A percentile compares a stretch with the other conserved stretches of the same genome.
These are phyloP conservation scores for Littorina saxatilis DNA, from an alignment of 1,140 invertebrate species.

Conservation along the genomic window DNA sequence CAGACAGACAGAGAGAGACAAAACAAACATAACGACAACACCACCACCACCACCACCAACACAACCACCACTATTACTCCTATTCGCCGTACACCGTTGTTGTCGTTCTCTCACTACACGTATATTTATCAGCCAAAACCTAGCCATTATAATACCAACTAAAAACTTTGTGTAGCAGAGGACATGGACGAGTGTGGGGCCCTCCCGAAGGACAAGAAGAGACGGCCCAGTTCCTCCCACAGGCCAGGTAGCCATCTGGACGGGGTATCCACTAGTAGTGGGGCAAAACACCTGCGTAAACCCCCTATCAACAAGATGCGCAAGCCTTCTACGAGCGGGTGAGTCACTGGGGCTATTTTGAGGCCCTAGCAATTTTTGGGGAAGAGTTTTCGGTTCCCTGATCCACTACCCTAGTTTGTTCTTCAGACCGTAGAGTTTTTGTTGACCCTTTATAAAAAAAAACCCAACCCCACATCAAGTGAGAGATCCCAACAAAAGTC, in stretches of 20 bases:
- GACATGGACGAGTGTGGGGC: constrained; percentile 1
- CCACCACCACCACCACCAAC: too few relatives aligned
- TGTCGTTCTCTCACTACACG: too few relatives aligned
- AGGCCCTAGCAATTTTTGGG: not conserved
- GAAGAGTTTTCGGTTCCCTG: not conserved
- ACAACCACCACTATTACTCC: not conserved
- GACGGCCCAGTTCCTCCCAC: constrained; percentile 9
- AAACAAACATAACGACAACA: not conserved
- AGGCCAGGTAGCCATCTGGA: not conserved
- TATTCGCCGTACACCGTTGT: not conserved
- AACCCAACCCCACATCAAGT: too few relatives aligned
- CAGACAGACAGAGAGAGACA: not conserved
- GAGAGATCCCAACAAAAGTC: too few relatives aligned
- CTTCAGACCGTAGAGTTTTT: not conserved
- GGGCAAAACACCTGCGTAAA: not conserved
- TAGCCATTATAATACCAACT: too few relatives aligned
- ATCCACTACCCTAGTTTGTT: not conserved
- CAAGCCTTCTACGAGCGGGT: not conserved
- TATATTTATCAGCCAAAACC: too few relatives aligned
- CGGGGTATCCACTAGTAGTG: constrained; percentile 1
- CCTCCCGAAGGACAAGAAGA: constrained; percentile 11
- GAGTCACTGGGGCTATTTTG: not conserved
- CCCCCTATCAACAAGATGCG: not conserved
- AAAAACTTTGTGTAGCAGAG: not conserved
- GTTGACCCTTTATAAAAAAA: not conserved